These are phyloP conservation scores for Oscheius sp. DNA, from an alignment of 2,888 invertebrate genomes.

Conservation along the genomic window DNA sequence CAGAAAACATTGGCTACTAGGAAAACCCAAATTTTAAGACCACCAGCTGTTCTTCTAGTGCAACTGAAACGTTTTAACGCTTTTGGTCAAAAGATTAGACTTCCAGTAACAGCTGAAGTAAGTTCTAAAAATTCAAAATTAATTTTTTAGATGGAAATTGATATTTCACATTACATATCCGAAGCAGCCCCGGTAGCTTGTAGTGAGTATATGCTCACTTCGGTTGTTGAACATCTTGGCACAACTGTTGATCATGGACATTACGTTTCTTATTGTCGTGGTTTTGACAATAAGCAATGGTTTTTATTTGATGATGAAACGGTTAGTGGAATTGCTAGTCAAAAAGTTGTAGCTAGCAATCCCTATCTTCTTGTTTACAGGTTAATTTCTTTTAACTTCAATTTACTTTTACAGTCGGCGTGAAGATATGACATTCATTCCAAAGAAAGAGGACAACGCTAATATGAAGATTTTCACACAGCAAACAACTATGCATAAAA, in stretches of 20 bases:
- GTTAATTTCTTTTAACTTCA: not conserved
- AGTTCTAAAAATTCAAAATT: constrained; percentile 1
- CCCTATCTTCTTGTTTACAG: constrained; percentile 33
- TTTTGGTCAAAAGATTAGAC: constrained; percentile 51
- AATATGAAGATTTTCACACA: not conserved
- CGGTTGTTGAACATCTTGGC: constrained; percentile 41
- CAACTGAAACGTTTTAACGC: constrained; percentile 61
- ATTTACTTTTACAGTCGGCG: not conserved
- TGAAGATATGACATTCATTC: constrained; percentile 9
- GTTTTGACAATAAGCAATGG: constrained; percentile 48
- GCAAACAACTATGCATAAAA: not conserved
- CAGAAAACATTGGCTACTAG: constrained; percentile 39
- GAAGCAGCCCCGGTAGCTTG: constrained; percentile 25
- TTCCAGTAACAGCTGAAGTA: constrained; percentile 48
- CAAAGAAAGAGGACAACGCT: not conserved
- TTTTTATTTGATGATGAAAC: constrained; percentile 53
- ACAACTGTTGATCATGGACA: constrained; percentile 49
- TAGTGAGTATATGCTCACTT: constrained; percentile 24
- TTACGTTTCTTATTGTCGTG: constrained; percentile 50
- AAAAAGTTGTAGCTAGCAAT: constrained; percentile 21
- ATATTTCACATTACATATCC: constrained; percentile 35
- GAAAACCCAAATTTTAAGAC: constrained; percentile 42
- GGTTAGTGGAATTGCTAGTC: constrained; percentile 25
- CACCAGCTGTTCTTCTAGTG: constrained; percentile 56
- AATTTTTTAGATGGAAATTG: constrained; percentile 31